Evolutionary conservation across 2,113 vertebrate genomes (phyloP).

Genomic region (Triplophysa dalaica): DNA sequence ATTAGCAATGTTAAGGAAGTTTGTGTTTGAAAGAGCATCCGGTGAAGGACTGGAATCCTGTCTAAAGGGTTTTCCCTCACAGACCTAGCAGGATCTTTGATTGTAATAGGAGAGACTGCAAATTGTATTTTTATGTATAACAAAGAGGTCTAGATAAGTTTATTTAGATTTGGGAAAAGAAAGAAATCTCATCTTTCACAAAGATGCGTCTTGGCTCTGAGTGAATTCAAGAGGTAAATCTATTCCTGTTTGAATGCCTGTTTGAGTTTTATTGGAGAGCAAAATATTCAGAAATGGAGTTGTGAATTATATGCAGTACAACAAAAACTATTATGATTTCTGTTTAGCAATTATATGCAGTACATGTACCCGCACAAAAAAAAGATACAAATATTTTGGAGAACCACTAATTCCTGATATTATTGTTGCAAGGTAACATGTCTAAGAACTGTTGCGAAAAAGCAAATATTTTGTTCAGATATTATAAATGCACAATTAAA

Average conservation of each 20-base stretch:
- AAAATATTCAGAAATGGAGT: background rate
- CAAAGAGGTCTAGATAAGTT: constrained; percentile 14
- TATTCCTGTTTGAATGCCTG: constrained; percentile 17
- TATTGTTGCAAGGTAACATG: too few relatives aligned
- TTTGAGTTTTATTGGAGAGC: constrained; percentile 22
- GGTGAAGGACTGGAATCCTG: constrained; percentile 33
- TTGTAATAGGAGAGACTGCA: constrained; percentile 12
- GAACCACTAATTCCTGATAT: too few relatives aligned
- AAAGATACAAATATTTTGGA: too few relatives aligned
- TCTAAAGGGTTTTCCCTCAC: constrained; percentile 33
- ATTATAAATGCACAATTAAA: too few relatives aligned
- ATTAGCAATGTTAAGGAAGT: constrained; percentile 62
- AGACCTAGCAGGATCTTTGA: constrained; percentile 1
- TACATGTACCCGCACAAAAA: background rate
- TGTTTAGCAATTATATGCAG: background rate
- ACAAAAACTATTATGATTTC: background rate
- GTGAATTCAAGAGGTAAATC: constrained; percentile 10
- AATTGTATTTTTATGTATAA: constrained; percentile 1
- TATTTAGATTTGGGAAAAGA: constrained; percentile 7
- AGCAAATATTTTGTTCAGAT: too few relatives aligned
- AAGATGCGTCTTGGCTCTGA: background rate
- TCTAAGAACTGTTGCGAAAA: too few relatives aligned
- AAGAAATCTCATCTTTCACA: background rate
- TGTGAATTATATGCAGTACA: background rate
- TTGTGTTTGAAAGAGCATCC: constrained; percentile 47